Evolutionary conservation across 1,140 invertebrate species (phyloP).

Genomic region (roundworm (Caenorhabditis elegans)): DNA sequence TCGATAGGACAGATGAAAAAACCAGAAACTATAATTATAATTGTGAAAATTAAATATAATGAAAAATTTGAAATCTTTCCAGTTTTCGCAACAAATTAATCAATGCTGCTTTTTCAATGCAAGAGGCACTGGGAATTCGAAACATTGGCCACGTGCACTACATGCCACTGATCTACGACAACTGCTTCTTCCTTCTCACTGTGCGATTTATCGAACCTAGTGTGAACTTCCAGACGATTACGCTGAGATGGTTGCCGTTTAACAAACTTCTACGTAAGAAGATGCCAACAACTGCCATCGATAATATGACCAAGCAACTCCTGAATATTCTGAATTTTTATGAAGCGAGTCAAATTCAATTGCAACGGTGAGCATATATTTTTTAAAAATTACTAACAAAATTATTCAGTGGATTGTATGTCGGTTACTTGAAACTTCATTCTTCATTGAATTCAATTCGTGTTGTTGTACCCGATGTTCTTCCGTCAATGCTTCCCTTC

Average conservation of each 20-base stretch:
- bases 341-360: constrained; percentile 79
- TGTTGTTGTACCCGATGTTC: constrained; percentile 84
- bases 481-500: constrained; percentile 88
- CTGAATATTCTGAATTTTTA: constrained; percentile 86
- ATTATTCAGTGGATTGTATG: constrained; percentile 78
- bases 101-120: constrained; percentile 86
- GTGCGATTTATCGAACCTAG: constrained; percentile 68
- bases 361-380: constrained; percentile 68
- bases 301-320: constrained; percentile 42
- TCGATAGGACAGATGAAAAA: no score
- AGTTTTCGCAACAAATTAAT: constrained; percentile 76
- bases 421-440: constrained; percentile 91
- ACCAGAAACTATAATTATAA: no score
- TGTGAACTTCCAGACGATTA: constrained; percentile 31
- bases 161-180: constrained; percentile 76
- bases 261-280: constrained; percentile 46
- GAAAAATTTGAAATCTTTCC: background rate
- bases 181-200: constrained; percentile 70
- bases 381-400: background rate
- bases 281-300: constrained; percentile 37
- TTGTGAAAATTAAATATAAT: background rate
- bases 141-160: constrained; percentile 90
- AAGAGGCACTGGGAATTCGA: constrained; percentile 82
- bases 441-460: constrained; percentile 89
- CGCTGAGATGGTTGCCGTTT: constrained; percentile 37